A percentile compares a stretch with the other conserved stretches of the same genome.
phyloP scores from a whole-genome alignment of 1,140 invertebrate genomes.

The Zaprionus africanus region DNA sequence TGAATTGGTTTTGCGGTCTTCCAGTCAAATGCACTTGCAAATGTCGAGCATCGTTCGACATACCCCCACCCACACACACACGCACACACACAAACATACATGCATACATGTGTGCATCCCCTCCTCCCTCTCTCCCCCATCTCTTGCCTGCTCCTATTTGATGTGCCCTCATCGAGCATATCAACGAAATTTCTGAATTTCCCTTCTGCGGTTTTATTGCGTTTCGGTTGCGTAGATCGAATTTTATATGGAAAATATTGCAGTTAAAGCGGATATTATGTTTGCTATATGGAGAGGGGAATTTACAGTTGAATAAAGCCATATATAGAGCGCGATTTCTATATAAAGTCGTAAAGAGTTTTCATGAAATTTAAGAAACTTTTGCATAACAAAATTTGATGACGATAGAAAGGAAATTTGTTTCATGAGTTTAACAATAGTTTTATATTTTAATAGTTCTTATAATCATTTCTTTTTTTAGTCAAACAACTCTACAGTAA shows the following conservation, averaged over 20 bases:
- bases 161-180: neutral
- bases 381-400: too few relatives aligned
- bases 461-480: neutral
- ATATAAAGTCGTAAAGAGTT: neutral
- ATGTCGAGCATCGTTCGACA: constrained; percentile 31
- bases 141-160: neutral
- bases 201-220: constrained; percentile 1
- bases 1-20: constrained; percentile 73
- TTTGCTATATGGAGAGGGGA: neutral
- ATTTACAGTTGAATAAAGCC: neutral
- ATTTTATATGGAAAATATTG: constrained; percentile 2
- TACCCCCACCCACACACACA: neutral
- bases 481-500: neutral
- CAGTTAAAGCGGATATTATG: neutral
- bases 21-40: constrained; percentile 73
- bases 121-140: neutral
- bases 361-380: neutral
- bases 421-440: neutral
- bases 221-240: neutral
- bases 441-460: neutral
- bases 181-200: neutral
- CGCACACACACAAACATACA: neutral
- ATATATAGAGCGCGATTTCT: neutral
- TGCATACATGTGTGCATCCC: neutral
- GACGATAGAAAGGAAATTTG: too few relatives aligned